Conservation (phyloP, 2,113 vertebrate genomes). For the Protobothrops flavoviridis region DNA sequence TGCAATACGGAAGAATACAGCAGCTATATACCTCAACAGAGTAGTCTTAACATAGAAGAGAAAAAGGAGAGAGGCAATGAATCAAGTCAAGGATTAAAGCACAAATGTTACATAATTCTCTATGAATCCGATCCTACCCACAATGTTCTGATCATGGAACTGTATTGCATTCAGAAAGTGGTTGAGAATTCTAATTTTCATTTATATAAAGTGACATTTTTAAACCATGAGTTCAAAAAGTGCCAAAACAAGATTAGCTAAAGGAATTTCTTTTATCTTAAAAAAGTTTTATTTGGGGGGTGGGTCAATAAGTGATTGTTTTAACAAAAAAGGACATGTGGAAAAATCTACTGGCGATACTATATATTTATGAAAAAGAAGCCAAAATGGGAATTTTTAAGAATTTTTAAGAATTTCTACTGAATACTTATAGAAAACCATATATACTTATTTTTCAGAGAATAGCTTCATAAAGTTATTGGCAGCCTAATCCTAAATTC, state of each 20-base stretch:
- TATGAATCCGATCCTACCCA: neutral
- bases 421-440: neutral
- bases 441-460: neutral
- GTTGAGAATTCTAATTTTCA: neutral
- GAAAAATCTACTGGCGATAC: neutral
- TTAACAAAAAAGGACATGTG: neutral
- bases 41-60: neutral
- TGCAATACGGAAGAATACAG: neutral
- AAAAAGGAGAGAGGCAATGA: neutral
- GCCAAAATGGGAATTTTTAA: neutral
- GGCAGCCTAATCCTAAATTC: neutral
- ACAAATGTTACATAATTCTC: neutral
- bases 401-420: neutral
- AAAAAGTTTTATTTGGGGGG: neutral
- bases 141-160: neutral
- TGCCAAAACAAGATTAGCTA: neutral
- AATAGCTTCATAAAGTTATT: neutral
- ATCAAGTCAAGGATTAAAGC: neutral
- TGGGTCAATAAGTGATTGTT: neutral
- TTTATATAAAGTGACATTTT: neutral
- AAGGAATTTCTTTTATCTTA: neutral
- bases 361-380: neutral
- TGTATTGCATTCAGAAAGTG: neutral
- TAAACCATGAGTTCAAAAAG: neutral
- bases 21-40: neutral